Conservation (phyloP, 2,888 invertebrate species). For the Lutraria lutraria region DNA sequence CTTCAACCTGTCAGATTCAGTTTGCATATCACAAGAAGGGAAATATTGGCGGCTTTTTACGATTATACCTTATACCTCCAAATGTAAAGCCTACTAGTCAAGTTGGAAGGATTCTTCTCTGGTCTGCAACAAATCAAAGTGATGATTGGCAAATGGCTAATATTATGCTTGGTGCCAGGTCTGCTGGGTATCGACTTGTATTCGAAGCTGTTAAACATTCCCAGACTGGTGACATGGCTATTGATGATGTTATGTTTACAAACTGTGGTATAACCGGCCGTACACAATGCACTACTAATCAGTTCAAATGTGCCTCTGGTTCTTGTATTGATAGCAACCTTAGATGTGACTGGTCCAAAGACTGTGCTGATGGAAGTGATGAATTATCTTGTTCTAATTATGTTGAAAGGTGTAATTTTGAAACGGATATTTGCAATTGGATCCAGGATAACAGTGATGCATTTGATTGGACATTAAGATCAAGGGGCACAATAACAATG, state of each 20-base stretch:
- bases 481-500: conserved; percentile 76
- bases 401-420: conserved; percentile 81
- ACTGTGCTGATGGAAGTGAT: conserved; percentile 84
- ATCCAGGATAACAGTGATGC: conserved; percentile 79
- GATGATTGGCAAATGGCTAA: conserved; percentile 78
- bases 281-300: conserved; percentile 74
- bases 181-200: conserved; percentile 78
- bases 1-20: conserved; percentile 75
- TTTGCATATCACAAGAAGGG: conserved; percentile 79
- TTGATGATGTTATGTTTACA: conserved; percentile 83
- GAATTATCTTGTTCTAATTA: conserved; percentile 78
- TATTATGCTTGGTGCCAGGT: conserved; percentile 76
- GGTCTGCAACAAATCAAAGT: conserved; percentile 76
- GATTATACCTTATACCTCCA: conserved; percentile 75
- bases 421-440: conserved; percentile 82
- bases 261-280: conserved; percentile 70
- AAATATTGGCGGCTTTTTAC: conserved; percentile 65
- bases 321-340: conserved; percentile 78
- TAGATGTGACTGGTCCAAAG: conserved; percentile 83
- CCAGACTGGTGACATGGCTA: conserved; percentile 77
- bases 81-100: conserved; percentile 62
- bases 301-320: conserved; percentile 77
- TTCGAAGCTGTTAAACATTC: conserved; percentile 77
- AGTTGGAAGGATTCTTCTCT: conserved; percentile 71
- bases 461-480: conserved; percentile 82